Percentiles rank a stretch among this genome's conserved stretches.
These are phyloP conservation scores for Microcebus tavaratra DNA, from an alignment of 2,113 vertebrate species.

Conservation along the genomic window DNA sequence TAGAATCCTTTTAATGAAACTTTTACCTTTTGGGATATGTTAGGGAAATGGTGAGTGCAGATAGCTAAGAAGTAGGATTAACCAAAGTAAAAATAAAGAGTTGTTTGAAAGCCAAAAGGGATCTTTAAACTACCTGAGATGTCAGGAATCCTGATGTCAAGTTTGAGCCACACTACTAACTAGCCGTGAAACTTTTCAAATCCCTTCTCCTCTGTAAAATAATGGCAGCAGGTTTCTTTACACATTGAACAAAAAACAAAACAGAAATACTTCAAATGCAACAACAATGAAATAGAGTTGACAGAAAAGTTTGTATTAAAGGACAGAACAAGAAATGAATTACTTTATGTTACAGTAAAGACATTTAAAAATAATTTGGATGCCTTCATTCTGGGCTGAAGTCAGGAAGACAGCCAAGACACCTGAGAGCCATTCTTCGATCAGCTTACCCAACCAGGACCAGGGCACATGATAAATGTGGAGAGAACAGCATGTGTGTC, in stretches of 20 bases:
- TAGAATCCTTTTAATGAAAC: not conserved
- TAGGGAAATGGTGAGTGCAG: not conserved
- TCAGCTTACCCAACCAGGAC: not conserved
- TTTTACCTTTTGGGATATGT: not conserved
- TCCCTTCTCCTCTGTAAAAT: not conserved
- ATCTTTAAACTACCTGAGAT: not conserved
- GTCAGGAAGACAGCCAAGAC: not conserved
- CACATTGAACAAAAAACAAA: not conserved
- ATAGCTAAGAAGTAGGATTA: not conserved
- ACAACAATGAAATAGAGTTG: not conserved
- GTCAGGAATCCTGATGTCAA: not conserved
- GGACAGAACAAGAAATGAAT: not conserved
- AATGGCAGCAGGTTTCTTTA: not conserved
- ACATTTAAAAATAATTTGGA: not conserved
- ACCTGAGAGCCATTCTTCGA: not conserved
- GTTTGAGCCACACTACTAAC: not conserved
- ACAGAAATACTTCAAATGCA: not conserved
- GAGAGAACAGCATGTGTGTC: rapidly evolving
- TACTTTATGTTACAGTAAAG: not conserved
- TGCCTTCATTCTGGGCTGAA: not conserved
- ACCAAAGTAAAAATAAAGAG: not conserved
- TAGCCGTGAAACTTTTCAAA: not conserved
- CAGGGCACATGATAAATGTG: rapidly evolving
- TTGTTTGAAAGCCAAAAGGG: not conserved
- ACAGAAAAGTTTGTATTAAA: not conserved